Evolutionary conservation across 2,113 vertebrate genomes (phyloP).

Genomic region (Zootoca vivipara): DNA sequence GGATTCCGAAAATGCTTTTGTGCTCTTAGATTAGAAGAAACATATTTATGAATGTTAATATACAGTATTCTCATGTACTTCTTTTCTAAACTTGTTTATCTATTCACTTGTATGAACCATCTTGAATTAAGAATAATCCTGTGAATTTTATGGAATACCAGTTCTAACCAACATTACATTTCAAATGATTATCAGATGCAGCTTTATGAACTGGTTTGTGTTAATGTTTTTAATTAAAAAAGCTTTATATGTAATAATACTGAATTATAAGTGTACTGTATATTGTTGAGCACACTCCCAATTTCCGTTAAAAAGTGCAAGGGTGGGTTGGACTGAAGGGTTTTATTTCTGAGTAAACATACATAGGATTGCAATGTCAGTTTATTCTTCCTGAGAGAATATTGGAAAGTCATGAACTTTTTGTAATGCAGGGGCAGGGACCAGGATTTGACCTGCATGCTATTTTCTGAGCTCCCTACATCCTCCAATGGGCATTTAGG

Average conservation of each 20-base stretch:
- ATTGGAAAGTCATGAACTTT: background rate
- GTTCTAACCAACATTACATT: background rate
- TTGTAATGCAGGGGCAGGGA: background rate
- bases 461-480: too few relatives aligned
- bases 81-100: background rate
- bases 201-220: constrained; percentile 15
- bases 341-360: background rate
- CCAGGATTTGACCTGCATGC: too few relatives aligned
- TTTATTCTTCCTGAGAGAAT: background rate
- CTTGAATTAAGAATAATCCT: background rate
- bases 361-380: background rate
- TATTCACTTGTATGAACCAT: background rate
- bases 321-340: background rate
- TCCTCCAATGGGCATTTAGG: too few relatives aligned
- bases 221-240: background rate
- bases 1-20: background rate
- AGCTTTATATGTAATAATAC: constrained; percentile 47
- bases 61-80: background rate
- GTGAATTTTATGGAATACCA: background rate
- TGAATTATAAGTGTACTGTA: background rate
- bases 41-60: background rate
- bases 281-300: background rate
- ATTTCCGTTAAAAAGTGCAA: too few relatives aligned
- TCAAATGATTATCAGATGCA: background rate
- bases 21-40: fast-evolving